Evolutionary conservation across 1,140 invertebrate species (phyloP), one percentile per base, ranked within the genome.

Genomic region (Drosophila setifemur): DNA sequence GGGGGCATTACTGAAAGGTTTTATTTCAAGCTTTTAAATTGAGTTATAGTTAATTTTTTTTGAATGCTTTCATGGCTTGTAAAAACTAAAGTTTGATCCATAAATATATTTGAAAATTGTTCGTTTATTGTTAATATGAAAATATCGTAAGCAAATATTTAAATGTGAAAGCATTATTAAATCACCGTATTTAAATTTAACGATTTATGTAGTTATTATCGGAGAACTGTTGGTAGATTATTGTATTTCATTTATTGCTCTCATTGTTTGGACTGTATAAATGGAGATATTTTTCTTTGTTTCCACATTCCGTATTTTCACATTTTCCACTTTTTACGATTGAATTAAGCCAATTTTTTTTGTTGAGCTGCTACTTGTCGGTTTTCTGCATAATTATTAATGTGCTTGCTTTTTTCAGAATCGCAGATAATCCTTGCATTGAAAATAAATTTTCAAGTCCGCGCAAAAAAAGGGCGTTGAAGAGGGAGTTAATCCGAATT

Each of bases 211-310:
- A n/a, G n/a, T n/a, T n/a, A n/a, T n/a, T n/a, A n/a, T n/a, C n/a
- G n/a, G n/a, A n/a, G n/a, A n/a, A n/a, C n/a, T n/a, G n/a, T n/a
- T n/a, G n/a, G n/a, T 58, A 48, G 6, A 54, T 40, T 47, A 70
- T 58, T 64, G 47, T 72, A 29, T 72, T 67, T 68, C 26, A 63
- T 68, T 67, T 45, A 49, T 68, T 42, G 29, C 55, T 29, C 37
- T 71, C 25, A 31, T 75, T 71, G 45, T 40, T 45, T 37, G 14
- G 26, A 39, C 9, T 29, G 33, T 49, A 5, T 6, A n/a, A n/a
- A 28, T 23, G 48, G 43, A 14, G 21, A 39, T 43, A 19, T 25
- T 52, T 25, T 52, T 69, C 6, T 40, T 61, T 52, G 52, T 64
- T 44, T 55, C 9, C n/a, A 18, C 29, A 12, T 44, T 55, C 9